Percentiles rank a stretch among this genome's conserved stretches.
Evolutionary conservation across 2,797 vertebrate species (phyloP).

Genomic region (Cossypha niveicapilla): DNA sequence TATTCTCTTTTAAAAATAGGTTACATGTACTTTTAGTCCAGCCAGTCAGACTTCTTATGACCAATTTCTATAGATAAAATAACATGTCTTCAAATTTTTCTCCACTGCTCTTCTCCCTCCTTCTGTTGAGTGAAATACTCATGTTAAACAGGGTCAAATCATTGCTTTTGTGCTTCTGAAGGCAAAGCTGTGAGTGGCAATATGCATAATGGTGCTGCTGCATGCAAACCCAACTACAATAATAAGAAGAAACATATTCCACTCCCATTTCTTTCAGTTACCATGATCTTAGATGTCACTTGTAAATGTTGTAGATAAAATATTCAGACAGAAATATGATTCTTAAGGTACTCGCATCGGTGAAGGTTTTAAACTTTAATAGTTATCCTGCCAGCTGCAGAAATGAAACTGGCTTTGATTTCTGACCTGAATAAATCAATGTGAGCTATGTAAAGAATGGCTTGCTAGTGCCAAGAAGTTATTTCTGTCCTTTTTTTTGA

Average conservation of each 20-base stretch:
- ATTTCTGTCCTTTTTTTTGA: not conserved
- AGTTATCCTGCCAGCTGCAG: slow-evolving; percentile 14
- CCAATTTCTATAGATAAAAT: not conserved
- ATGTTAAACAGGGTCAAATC: not conserved
- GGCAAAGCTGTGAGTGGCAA: not conserved
- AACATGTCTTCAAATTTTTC: not conserved
- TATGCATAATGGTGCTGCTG: not conserved
- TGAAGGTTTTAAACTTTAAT: slow-evolving; percentile 38
- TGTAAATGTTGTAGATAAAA: not conserved
- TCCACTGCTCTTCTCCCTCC: not conserved
- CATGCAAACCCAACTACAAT: not conserved
- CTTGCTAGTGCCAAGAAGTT: not conserved
- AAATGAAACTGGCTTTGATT: slow-evolving; percentile 36
- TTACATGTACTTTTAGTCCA: not conserved
- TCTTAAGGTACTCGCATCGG: not conserved
- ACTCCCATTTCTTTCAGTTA: not conserved
- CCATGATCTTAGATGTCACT: slow-evolving; percentile 2
- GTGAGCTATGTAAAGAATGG: not conserved
- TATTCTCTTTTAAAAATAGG: not conserved
- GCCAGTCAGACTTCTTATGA: not conserved
- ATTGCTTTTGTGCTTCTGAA: not conserved
- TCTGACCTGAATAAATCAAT: slow-evolving; percentile 42
- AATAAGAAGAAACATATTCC: not conserved
- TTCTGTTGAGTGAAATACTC: not conserved
- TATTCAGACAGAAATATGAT: slow-evolving; percentile 8